A percentile compares a stretch with the other conserved stretches of the same genome.
Conservation (phyloP, 1,140 invertebrate species). For the Macrobrachium rosenbergii region DNA sequence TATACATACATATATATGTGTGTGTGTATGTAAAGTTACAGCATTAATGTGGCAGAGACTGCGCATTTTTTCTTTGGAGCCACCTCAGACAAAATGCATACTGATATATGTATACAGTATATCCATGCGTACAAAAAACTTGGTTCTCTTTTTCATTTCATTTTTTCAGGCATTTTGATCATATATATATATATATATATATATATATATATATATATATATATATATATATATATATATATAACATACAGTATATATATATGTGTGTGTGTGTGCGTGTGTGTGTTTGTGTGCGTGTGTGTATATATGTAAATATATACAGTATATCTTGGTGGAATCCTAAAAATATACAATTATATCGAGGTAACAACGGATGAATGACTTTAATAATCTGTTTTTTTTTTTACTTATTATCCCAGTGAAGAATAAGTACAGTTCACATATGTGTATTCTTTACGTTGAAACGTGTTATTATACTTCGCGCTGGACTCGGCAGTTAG, state of each 20-base stretch:
- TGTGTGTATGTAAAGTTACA: background rate
- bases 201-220: background rate
- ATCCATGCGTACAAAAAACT: no score
- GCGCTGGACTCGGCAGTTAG: no score
- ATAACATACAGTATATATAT: slow-evolving; percentile 7
- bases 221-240: slow-evolving; percentile 6
- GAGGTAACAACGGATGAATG: background rate
- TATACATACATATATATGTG: background rate
- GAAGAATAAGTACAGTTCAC: no score
- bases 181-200: background rate
- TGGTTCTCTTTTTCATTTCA: no score
- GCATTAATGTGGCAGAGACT: no score
- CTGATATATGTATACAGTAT: no score
- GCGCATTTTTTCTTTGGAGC: no score
- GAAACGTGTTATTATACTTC: no score
- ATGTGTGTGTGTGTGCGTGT: background rate
- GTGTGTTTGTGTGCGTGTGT: background rate
- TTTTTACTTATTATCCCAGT: no score
- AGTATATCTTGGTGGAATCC: background rate
- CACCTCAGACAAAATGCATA: no score
- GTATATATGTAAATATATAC: background rate
- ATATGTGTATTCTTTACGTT: no score
- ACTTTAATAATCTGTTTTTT: background rate
- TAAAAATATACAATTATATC: background rate
- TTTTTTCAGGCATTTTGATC: no score